Evolutionary conservation across 2,888 invertebrate species (phyloP).

Genomic region (Nephrocerus scutellatus): DNA sequence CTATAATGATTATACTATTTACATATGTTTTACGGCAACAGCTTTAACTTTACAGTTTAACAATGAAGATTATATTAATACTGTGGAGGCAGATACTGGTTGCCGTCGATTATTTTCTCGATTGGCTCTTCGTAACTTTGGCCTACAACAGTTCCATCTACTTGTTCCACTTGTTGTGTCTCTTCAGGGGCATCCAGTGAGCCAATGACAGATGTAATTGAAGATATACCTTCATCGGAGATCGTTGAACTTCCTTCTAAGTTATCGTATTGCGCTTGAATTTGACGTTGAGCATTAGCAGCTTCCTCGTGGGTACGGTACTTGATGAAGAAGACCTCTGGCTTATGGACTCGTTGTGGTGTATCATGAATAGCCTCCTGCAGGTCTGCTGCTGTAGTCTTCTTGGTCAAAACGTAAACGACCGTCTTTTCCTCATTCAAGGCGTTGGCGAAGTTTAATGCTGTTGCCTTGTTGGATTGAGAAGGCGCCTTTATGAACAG

Average conservation of each 20-base stretch:
- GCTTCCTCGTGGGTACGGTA: slow-evolving; percentile 46
- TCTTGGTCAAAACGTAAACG: slow-evolving; percentile 45
- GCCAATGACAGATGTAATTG: slow-evolving; percentile 42
- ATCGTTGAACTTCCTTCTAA: slow-evolving; percentile 42
- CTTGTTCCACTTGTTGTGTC: slow-evolving; percentile 30
- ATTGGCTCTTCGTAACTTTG: slow-evolving; percentile 11
- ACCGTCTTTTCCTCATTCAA: slow-evolving; percentile 46
- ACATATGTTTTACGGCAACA: no score
- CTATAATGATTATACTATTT: no score
- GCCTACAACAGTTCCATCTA: slow-evolving; percentile 14
- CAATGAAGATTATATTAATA: slow-evolving; percentile 34
- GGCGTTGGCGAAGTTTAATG: slow-evolving; percentile 38
- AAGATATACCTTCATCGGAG: slow-evolving; percentile 43
- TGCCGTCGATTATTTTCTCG: slow-evolving; percentile 18
- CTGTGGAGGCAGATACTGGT: slow-evolving; percentile 35
- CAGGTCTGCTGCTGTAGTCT: slow-evolving; percentile 39
- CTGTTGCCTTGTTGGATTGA: slow-evolving; percentile 38
- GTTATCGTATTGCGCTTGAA: slow-evolving; percentile 44
- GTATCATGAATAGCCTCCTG: slow-evolving; percentile 40
- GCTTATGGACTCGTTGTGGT: slow-evolving; percentile 41
- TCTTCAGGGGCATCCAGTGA: slow-evolving; percentile 37
- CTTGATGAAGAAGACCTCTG: slow-evolving; percentile 47
- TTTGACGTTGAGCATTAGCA: slow-evolving; percentile 42
- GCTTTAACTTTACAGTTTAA: slow-evolving; percentile 26
- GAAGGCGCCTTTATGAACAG: slow-evolving; percentile 45